These are phyloP conservation scores for Ochropacha duplaris DNA, from an alignment of 2,888 invertebrate species.

Conservation along the genomic window DNA sequence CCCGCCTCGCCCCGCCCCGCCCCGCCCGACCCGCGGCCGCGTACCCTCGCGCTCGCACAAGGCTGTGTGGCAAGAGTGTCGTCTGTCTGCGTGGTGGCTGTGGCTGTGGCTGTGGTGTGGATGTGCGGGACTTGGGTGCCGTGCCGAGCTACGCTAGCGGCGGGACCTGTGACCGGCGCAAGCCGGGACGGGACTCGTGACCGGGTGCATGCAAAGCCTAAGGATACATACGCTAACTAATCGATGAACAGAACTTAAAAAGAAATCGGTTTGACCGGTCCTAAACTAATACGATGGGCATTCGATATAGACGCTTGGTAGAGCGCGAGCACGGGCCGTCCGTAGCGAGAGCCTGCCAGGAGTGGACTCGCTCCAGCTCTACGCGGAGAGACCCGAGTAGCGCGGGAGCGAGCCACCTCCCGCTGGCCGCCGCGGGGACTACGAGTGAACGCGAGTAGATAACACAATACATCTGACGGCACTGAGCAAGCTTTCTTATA, in stretches of 20 bases:
- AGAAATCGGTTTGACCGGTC: slow-evolving; percentile 78
- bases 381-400: slow-evolving; percentile 37
- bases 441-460: slow-evolving; percentile 78
- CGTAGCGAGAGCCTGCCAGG: slow-evolving; percentile 41
- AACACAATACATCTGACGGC: slow-evolving; percentile 84
- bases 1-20: slow-evolving; percentile 60
- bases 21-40: slow-evolving; percentile 65
- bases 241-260: slow-evolving; percentile 81
- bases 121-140: slow-evolving; percentile 80
- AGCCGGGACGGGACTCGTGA: slow-evolving; percentile 76
- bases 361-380: slow-evolving; percentile 44
- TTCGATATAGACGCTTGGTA: slow-evolving; percentile 82
- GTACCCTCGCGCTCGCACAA: slow-evolving; percentile 75
- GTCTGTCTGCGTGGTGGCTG: slow-evolving; percentile 76
- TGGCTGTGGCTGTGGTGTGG: slow-evolving; percentile 65
- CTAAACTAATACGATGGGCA: slow-evolving; percentile 76
- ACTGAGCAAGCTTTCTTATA: slow-evolving; percentile 82
- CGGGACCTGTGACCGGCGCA: slow-evolving; percentile 71
- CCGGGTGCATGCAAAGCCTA: slow-evolving; percentile 82
- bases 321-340: slow-evolving; percentile 68
- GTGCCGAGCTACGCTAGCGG: slow-evolving; percentile 81
- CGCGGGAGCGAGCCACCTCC: slow-evolving; percentile 36
- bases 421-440: slow-evolving; percentile 44
- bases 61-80: slow-evolving; percentile 79
- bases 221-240: slow-evolving; percentile 79